Evolutionary conservation across 2,797 vertebrate genomes (phyloP).

Genomic region (Betta splendens): DNA sequence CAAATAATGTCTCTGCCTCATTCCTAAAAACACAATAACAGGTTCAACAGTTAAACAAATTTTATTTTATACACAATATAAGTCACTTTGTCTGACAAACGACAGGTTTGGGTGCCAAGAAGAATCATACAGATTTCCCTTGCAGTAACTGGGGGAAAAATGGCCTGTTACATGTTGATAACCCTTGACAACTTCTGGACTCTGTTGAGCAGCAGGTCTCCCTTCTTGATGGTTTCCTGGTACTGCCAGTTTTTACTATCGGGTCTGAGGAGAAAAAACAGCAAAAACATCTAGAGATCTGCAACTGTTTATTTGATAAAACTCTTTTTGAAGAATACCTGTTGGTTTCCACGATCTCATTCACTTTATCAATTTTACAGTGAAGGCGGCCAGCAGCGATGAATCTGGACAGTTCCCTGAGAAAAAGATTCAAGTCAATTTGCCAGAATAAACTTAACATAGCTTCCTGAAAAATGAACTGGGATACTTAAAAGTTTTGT

Average conservation of each 20-base stretch:
- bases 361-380: slow-evolving; percentile 99
- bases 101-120: slow-evolving; percentile 49
- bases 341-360: slow-evolving; percentile 98
- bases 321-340: slow-evolving; percentile 78
- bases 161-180: slow-evolving; percentile 92
- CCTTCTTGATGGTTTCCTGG: slow-evolving; percentile 99
- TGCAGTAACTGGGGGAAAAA: slow-evolving; percentile 38
- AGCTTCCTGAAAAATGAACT: background rate
- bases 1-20: slow-evolving; percentile 83
- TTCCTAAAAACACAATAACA: slow-evolving; percentile 35
- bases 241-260: slow-evolving; percentile 99
- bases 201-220: slow-evolving; percentile 96
- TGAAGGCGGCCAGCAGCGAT: slow-evolving; percentile 97
- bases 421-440: background rate
- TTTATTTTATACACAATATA: slow-evolving; percentile 84
- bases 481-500: background rate
- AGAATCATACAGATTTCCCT: slow-evolving; percentile 29
- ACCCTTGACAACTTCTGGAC: slow-evolving; percentile 98
- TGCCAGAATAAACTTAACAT: background rate
- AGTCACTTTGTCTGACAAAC: slow-evolving; percentile 66
- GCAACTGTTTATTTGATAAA: background rate
- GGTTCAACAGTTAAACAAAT: slow-evolving; percentile 63
- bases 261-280: slow-evolving; percentile 80
- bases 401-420: slow-evolving; percentile 95
- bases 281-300: background rate